Evolutionary conservation across 2,113 vertebrate species (phyloP).

Genomic region (Cheirogaleus medius): DNA sequence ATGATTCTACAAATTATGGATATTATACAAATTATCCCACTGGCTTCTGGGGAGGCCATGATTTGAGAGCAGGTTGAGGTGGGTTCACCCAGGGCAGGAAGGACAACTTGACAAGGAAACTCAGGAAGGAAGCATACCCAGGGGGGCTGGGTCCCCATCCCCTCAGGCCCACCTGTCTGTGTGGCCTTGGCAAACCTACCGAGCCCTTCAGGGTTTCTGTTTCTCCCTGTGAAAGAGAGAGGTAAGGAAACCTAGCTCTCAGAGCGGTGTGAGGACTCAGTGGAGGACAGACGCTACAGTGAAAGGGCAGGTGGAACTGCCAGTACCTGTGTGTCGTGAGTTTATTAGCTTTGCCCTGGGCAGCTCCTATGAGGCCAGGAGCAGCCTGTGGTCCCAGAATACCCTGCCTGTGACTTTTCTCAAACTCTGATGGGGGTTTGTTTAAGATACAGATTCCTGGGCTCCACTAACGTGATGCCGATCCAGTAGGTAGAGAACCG

Average conservation of each 20-base stretch:
- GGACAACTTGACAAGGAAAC: background rate
- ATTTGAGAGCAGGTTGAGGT: background rate
- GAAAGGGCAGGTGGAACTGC: background rate
- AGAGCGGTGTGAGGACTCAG: background rate
- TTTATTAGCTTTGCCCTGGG: too few species aligned
- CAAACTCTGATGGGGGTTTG: background rate
- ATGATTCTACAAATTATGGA: too few species aligned
- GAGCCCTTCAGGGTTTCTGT: background rate
- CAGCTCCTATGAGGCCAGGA: background rate
- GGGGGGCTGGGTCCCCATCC: background rate
- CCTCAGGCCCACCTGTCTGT: background rate
- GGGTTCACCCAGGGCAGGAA: background rate
- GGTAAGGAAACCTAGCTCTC: background rate
- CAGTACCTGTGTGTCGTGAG: fast-evolving
- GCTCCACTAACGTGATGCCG: background rate
- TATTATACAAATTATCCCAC: too few species aligned
- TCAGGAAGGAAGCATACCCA: fast-evolving
- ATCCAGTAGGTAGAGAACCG: too few species aligned
- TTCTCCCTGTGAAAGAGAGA: background rate
- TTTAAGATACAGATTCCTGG: background rate
- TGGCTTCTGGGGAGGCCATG: background rate
- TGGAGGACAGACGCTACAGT: background rate
- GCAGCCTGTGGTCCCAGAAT: background rate
- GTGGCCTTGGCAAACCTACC: background rate
- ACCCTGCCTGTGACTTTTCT: background rate